Evolutionary conservation across 1,140 invertebrate species (phyloP), one percentile per base, ranked within the genome.

Genomic region (Scaptomyza pallida): DNA sequence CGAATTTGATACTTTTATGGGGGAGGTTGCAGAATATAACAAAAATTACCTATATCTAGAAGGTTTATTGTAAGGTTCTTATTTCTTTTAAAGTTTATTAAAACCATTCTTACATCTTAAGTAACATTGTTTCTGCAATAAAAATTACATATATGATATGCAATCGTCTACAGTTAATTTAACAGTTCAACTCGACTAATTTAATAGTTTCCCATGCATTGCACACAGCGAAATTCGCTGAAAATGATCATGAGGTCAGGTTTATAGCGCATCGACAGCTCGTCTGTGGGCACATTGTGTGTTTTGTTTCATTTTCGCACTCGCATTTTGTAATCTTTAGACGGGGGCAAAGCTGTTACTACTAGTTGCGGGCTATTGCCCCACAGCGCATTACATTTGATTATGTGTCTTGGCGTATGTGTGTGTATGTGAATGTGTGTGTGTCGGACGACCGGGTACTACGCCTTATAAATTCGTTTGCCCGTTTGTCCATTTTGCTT

Each of bases 321-420:
- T 72, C 60, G 44, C 68, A 65, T 73, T 65, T 80, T 70, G 60
- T 70, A 81, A 81, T 83, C 56, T 69, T 75, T 79, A 9, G 40
- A 3, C 26, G 52, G 63, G 26, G 26, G 57, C 52, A 47, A 62
- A 72, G 75, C 71, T 83, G 79, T 83, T 82, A 78, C 73, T 78
- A 63, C 73, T 78, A 73, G 79, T 72, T 72, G 72, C 68, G 63
- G 78, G 81, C 68, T 72, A 60, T 82, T 82, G 79, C 79, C 79
- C 72, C 75, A 85, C 80, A 79, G 67, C 80, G 73, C 79, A 82
- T 85, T 86, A 77, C 80, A 80, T 81, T 85, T 85, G 80, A 86
- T 83, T 83, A 85, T 83, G 76, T 72, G 65, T 64, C 60, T 48
- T 72, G 26, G 64, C 63, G 76, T 72, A 48, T 52, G 37, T 62